Base-by-base conservation (phyloP, 1,140 invertebrate species). In the Cryptotermes secundus region DNA sequence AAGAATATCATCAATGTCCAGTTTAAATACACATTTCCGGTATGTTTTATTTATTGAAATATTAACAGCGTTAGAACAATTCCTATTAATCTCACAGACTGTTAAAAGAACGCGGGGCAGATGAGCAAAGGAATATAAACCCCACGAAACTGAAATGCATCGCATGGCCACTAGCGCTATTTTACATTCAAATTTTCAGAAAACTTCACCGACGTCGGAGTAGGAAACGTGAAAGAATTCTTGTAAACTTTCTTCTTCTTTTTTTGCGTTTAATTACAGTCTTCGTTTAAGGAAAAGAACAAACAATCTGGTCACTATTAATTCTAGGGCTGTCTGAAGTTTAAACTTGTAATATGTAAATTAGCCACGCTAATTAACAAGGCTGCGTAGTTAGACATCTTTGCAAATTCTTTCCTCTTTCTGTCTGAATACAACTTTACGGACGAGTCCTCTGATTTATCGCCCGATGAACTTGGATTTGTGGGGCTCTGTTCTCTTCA, bases 321-420 rank as follows among this genome's bases (percentile, higher is more conserved):
- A 72, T 72, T 72, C 59, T 16, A 72, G 14, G 31, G 14, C 59
- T 72, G n/a, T 72, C 59, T 31, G 6, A 72, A 72, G 59, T 72
- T 72, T n/a, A 72, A 31, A 72, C 59, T 72, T 72, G 59, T 72
- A 72, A n/a, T 72, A 72, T 72, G 59, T 72, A 72, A 72, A 72
- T 72, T 72, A 72, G n/a, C 26, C 2, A 14, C 59, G 10, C 59
- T 72, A 72, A 72, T 72, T 72, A 72, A 72, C 59, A 31, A 72
- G 59, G 16, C 59, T 72, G n/a, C 53, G 16, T 49, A 72, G 59
- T 72, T 72, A 26, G 59, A 1, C n/a, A 72, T 26, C 59, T 72
- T 72, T 72, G 59, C 59, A 31, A 72, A 72, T 72, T 72, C 59
- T 31, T n/a, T 31, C 26, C 31, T 72, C 59, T 31, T n/a, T 31